These are phyloP conservation scores for Colossoma macropomum DNA, from an alignment of 2,113 vertebrate genomes.

Conservation along the genomic window DNA sequence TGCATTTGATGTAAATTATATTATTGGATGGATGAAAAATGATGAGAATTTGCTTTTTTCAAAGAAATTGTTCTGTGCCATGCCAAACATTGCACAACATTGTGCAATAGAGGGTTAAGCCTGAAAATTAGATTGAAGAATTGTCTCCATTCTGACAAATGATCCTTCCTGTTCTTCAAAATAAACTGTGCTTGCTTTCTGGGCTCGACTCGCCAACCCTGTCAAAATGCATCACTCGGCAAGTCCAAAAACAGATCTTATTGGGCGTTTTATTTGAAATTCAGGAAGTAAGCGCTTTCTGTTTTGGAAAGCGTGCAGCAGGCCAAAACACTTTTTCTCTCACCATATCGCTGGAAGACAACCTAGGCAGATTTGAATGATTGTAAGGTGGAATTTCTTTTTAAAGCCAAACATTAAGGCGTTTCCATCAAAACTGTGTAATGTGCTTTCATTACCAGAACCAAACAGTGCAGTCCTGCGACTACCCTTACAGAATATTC, in stretches of 20 bases:
- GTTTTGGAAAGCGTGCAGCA: background rate
- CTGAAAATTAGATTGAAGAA: background rate
- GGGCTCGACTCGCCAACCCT: background rate
- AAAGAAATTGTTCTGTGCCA: too few species aligned
- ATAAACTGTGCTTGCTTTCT: background rate
- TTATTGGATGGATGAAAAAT: too few species aligned
- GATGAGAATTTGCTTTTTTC: too few species aligned
- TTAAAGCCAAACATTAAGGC: background rate
- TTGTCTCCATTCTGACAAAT: background rate
- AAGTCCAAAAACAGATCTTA: constrained; percentile 1
- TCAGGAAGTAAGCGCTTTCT: background rate
- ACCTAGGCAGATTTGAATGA: background rate
- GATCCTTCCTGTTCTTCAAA: background rate
- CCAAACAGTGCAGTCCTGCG: background rate
- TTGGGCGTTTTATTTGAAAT: constrained; percentile 5
- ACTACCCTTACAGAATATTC: background rate
- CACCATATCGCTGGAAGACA: background rate
- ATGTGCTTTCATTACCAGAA: background rate
- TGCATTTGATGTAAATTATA: too few species aligned
- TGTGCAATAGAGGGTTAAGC: too few species aligned
- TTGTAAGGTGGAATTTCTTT: background rate
- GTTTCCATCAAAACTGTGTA: background rate
- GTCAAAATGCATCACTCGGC: background rate
- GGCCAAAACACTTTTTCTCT: constrained; percentile 10
- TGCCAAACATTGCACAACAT: too few species aligned